Conservation (phyloP, 2,797 vertebrate species). For the Stomatorhinus walkeri region DNA sequence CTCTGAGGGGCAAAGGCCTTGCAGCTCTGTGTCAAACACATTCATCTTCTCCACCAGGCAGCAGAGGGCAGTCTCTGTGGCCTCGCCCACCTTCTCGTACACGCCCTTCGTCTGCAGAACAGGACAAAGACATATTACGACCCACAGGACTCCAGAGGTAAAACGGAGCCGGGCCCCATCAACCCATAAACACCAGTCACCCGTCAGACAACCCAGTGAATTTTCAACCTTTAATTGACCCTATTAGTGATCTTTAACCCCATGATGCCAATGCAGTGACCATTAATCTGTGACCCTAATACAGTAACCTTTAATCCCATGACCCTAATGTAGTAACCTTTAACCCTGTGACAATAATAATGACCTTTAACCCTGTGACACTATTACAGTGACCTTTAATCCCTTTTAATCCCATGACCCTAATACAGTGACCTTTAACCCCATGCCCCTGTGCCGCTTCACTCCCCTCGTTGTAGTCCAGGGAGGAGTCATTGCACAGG, state of each 20-base stretch:
- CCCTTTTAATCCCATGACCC: not conserved
- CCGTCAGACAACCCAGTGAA: not conserved
- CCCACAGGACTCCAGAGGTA: not conserved
- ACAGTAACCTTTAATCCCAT: not conserved
- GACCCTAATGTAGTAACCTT: not conserved
- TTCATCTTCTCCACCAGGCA: conserved; percentile 75
- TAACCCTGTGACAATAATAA: not conserved
- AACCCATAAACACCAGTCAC: not conserved
- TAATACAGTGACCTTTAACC: not conserved
- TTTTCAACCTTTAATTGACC: not conserved
- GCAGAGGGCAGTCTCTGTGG: conserved; percentile 69
- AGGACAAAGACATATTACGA: not conserved
- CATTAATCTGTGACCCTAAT: not conserved
- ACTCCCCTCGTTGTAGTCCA: conserved; percentile 65
- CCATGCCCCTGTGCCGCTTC: not conserved
- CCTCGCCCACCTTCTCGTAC: conserved; percentile 69
- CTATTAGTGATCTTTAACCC: not conserved
- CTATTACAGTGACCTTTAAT: not conserved
- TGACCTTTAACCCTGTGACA: not conserved
- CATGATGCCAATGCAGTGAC: not conserved
- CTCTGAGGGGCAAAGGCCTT: conserved; percentile 50
- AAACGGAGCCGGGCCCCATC: not conserved
- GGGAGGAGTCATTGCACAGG: conserved; percentile 69
- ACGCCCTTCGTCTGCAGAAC: conserved; percentile 55
- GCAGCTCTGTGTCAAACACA: conserved; percentile 61